Evolutionary conservation across 2,888 invertebrate genomes (phyloP), one percentile per base, ranked within the genome.

Genomic region (Tetragonula carbonaria): DNA sequence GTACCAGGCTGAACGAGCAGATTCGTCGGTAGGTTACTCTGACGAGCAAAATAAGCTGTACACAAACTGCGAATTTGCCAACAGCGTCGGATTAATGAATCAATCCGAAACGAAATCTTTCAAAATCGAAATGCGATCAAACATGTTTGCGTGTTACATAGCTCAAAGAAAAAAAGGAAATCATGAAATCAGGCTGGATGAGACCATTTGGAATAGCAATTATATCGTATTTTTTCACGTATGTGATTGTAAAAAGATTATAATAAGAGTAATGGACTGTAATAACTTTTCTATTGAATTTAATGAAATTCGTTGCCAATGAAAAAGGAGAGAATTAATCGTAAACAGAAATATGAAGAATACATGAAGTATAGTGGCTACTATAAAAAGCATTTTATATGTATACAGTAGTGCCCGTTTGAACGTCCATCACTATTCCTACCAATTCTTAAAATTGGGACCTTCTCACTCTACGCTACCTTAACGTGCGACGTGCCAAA

Each of bases 41-140:
- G 51, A 63, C 72, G 66, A 62, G 62, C 63, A 82, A 86, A 87
- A 77, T 87, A 79, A 82, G 65, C 75, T 55, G 21, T 38, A 50
- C 66, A 81, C 51, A 13, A 66, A 55, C 21, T 8, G 38, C 73
- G 62, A 74, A 57, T 65, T 57, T 74, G 74, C 62, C 65, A 71
- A 50, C 23, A 21, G 23, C 13, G 51, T 45, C 18, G 50, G n/a
- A 59, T 77, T 63, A 68, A 63, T 77, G 51, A 63, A 33, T 28
- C 21, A 18, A 4, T 4, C 16, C 18, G 50, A n/a, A 50, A 6
- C 16, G 28, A 28, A 28, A 50, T 45, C 45, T 55, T 62, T 0
- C 4, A 28, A n/a, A n/a, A 73, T 33, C 23, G 21, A 45, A 33
- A 18, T 14, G n/a, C 4, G 3, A 8, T 14, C 38, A 45, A 38